Evolutionary conservation across 2,113 vertebrate species (phyloP).

Genomic region (Megalops atlanticus): DNA sequence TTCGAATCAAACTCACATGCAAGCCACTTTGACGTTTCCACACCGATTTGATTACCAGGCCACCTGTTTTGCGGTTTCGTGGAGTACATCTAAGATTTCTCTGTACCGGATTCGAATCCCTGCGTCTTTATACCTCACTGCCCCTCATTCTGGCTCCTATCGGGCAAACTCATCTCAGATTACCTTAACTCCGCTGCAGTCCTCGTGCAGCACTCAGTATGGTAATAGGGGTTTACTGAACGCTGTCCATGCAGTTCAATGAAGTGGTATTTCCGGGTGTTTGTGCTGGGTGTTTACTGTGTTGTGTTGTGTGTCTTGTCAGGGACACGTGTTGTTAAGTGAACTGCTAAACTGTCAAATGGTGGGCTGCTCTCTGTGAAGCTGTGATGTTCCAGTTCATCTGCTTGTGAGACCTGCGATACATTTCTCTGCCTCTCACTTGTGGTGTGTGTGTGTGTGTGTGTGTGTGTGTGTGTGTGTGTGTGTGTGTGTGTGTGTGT

Average conservation of each 20-base stretch:
- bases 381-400: background rate
- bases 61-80: background rate
- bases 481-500: too few species aligned
- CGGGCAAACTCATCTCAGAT: background rate
- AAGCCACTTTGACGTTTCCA: too few species aligned
- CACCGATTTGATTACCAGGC: background rate
- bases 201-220: background rate
- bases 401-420: background rate
- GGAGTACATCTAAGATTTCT: conserved; percentile 9
- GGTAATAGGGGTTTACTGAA: background rate
- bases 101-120: background rate
- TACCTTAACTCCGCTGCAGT: background rate
- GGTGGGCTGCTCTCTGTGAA: background rate
- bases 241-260: too few species aligned
- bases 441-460: too few species aligned
- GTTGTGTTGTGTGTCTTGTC: background rate
- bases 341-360: background rate
- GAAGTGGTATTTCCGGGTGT: background rate
- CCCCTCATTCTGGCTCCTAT: background rate
- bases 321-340: background rate
- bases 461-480: too few species aligned
- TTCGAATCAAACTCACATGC: background rate
- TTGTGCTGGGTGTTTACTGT: background rate
- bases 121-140: background rate
- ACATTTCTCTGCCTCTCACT: background rate